Evolutionary conservation across 2,113 vertebrate species (phyloP).

Genomic region (Pipa parva): DNA sequence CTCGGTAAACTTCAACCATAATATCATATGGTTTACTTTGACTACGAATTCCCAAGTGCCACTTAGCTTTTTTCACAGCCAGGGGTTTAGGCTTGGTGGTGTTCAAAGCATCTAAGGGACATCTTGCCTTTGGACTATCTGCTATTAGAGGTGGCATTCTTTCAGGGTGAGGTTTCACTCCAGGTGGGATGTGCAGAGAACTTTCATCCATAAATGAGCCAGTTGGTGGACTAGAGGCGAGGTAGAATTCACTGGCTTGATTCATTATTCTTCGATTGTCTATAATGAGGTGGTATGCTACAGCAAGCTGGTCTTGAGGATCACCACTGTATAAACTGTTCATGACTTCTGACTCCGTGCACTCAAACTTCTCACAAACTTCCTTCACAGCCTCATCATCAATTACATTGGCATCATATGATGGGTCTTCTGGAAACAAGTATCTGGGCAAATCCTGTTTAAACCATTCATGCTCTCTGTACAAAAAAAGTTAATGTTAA

Average conservation of each 20-base stretch:
- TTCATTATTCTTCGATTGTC: constrained; percentile 98
- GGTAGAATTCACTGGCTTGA: constrained; percentile 97
- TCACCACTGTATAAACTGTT: constrained; percentile 92
- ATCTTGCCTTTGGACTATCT: constrained; percentile 90
- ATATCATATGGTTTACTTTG: constrained; percentile 95
- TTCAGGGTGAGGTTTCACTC: constrained; percentile 91
- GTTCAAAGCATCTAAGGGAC: constrained; percentile 91
- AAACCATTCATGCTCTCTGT: constrained; percentile 96
- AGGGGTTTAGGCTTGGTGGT: constrained; percentile 92
- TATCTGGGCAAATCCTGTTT: constrained; percentile 92
- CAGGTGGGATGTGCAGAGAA: constrained; percentile 77
- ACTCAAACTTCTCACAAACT: constrained; percentile 97
- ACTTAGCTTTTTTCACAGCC: constrained; percentile 96
- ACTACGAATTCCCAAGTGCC: constrained; percentile 96
- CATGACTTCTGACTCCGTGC: constrained; percentile 86
- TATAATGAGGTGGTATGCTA: constrained; percentile 95
- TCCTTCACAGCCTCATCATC: constrained; percentile 92
- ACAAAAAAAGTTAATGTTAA: too few species aligned
- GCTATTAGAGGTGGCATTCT: constrained; percentile 90
- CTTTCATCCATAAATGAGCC: constrained; percentile 94
- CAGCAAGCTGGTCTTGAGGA: constrained; percentile 93
- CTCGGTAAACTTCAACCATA: constrained; percentile 96
- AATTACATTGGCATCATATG: constrained; percentile 83
- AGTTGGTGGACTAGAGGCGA: constrained; percentile 91
- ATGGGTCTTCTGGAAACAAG: constrained; percentile 94